A percentile compares a stretch with the other conserved stretches of the same genome.
Evolutionary conservation across 2,888 invertebrate genomes (phyloP).

Genomic region (Cenopis cana): DNA sequence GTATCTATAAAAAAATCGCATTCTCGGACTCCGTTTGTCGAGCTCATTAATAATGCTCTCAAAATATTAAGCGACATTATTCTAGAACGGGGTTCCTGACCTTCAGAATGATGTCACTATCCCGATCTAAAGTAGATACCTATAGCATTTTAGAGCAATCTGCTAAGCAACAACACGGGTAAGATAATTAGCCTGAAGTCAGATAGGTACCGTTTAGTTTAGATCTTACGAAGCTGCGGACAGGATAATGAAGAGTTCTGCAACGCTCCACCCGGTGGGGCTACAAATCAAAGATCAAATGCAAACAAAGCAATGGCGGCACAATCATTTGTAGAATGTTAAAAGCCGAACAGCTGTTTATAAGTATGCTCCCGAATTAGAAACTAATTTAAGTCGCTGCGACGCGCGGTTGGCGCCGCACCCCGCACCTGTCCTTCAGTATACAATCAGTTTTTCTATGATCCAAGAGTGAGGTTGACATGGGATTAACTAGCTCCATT

Average conservation of each 20-base stretch:
- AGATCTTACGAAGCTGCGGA: constrained; percentile 14
- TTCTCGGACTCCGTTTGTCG: constrained; percentile 26
- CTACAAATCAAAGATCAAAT: constrained; percentile 30
- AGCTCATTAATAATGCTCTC: constrained; percentile 32
- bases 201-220: constrained; percentile 10
- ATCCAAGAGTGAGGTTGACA: constrained; percentile 24
- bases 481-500: constrained; percentile 42
- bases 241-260: constrained; percentile 33
- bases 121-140: not conserved
- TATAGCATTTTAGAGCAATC: not conserved
- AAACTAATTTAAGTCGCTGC: constrained; percentile 45
- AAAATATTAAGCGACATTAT: constrained; percentile 4
- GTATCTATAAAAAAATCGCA: constrained; percentile 37
- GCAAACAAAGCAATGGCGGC: constrained; percentile 34
- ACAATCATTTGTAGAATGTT: constrained; percentile 44
- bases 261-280: constrained; percentile 23
- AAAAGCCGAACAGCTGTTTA: constrained; percentile 44
- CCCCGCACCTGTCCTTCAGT: constrained; percentile 31
- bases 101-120: not conserved
- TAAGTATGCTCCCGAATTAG: constrained; percentile 45
- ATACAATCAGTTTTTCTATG: not conserved
- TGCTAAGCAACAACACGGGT: not conserved
- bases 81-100: constrained; percentile 21
- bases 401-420: constrained; percentile 24
- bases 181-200: constrained; percentile 16